Evolutionary conservation across 2,888 invertebrate species (phyloP).

Genomic region (Mythimna vitellina): DNA sequence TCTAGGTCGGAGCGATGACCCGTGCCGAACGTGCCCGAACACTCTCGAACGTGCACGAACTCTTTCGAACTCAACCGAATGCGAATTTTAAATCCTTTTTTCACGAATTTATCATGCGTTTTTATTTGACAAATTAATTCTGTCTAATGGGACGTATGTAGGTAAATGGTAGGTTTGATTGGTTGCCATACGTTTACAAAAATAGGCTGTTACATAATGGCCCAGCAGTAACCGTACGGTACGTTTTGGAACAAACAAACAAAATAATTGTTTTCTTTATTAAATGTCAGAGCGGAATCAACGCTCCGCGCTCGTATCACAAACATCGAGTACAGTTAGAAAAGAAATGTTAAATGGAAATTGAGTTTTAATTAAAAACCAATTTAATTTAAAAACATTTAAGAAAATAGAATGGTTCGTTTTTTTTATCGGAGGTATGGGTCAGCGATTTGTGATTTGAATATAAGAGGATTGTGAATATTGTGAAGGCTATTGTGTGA

Average conservation of each 20-base stretch:
- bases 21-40: slow-evolving; percentile 69
- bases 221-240: slow-evolving; percentile 35
- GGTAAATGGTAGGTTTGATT: slow-evolving; percentile 61
- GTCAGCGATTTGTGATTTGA: slow-evolving; percentile 16
- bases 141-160: slow-evolving; percentile 59
- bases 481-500: slow-evolving; percentile 17
- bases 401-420: slow-evolving; percentile 19
- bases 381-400: slow-evolving; percentile 33
- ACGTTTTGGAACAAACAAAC: slow-evolving; percentile 53
- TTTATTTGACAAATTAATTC: slow-evolving; percentile 64
- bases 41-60: slow-evolving; percentile 59
- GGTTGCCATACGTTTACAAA: slow-evolving; percentile 39
- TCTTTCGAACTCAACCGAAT: slow-evolving; percentile 51
- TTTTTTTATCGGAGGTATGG: background rate
- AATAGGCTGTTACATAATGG: slow-evolving; percentile 53
- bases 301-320: slow-evolving; percentile 58
- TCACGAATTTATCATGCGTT: slow-evolving; percentile 52
- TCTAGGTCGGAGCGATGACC: slow-evolving; percentile 81
- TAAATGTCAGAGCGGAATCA: slow-evolving; percentile 65
- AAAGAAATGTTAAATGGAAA: slow-evolving; percentile 52
- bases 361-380: slow-evolving; percentile 52
- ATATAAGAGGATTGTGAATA: slow-evolving; percentile 15
- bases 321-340: slow-evolving; percentile 61
- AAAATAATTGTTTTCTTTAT: slow-evolving; percentile 68
- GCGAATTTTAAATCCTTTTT: slow-evolving; percentile 45